These are phyloP conservation scores for Hemicordylus capensis DNA, from an alignment of 2,113 vertebrate genomes.

Conservation along the genomic window DNA sequence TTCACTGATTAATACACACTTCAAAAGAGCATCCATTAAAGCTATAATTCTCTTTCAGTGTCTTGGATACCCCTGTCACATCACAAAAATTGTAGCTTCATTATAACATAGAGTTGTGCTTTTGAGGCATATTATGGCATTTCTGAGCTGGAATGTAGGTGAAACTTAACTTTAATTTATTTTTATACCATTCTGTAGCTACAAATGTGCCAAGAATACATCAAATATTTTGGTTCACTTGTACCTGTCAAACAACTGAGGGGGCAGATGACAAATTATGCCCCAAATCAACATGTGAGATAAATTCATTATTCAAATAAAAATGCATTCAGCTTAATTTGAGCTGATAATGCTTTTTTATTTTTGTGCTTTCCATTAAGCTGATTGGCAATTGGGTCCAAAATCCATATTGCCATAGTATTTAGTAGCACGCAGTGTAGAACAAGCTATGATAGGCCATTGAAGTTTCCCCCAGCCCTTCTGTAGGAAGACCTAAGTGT, in stretches of 20 bases:
- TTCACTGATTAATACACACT: slow-evolving; percentile 32
- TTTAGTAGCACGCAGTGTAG: too few relatives aligned
- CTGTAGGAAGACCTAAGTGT: too few relatives aligned
- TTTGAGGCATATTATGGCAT: slow-evolving; percentile 37
- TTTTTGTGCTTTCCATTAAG: background rate
- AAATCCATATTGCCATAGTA: background rate
- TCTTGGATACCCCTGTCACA: slow-evolving; percentile 34
- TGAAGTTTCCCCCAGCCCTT: too few relatives aligned
- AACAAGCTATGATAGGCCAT: too few relatives aligned
- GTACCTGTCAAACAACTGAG: background rate
- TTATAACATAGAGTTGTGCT: slow-evolving; percentile 36
- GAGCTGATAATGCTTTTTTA: background rate
- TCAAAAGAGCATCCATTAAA: slow-evolving; percentile 30
- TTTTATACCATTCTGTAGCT: slow-evolving; percentile 6
- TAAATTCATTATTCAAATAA: background rate
- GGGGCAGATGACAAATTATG: background rate
- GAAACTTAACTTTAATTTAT: slow-evolving; percentile 30
- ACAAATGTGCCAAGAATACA: background rate
- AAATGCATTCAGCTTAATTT: background rate
- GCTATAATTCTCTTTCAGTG: slow-evolving; percentile 22
- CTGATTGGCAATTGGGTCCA: background rate
- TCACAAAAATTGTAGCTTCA: slow-evolving; percentile 36
- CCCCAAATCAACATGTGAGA: background rate
- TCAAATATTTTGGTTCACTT: background rate
- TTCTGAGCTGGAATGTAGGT: slow-evolving; percentile 2